Conservation (phyloP, 2,888 invertebrate genomes). For the Protophormia terraenovae region DNA sequence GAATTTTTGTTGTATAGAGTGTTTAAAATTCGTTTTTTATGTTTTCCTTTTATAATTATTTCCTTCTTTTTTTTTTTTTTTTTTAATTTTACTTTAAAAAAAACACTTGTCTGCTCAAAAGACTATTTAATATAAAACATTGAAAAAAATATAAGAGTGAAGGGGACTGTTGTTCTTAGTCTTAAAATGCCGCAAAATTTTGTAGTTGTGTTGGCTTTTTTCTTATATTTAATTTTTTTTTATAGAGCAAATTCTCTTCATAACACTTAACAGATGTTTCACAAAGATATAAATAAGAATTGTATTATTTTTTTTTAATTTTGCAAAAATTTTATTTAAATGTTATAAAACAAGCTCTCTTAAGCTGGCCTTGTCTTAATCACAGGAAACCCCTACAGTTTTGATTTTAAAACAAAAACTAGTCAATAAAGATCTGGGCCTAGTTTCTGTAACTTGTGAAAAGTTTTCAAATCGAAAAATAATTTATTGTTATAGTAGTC, state of each 20-base stretch:
- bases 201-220: neutral
- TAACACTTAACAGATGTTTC: slow-evolving; percentile 79
- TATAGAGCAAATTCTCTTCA: slow-evolving; percentile 42
- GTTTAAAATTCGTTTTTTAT: too few relatives aligned
- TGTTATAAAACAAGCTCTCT: neutral
- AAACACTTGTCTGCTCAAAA: too few relatives aligned
- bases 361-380: slow-evolving; percentile 37
- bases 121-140: too few relatives aligned
- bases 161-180: neutral
- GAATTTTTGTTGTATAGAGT: too few relatives aligned
- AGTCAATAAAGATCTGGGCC: too few relatives aligned
- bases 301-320: neutral
- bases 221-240: slow-evolving; percentile 25
- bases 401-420: too few relatives aligned
- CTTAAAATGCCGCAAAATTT: slow-evolving; percentile 35
- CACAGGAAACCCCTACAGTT: too few relatives aligned
- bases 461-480: too few relatives aligned
- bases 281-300: neutral
- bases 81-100: neutral
- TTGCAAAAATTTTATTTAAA: slow-evolving; percentile 32
- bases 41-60: too few relatives aligned
- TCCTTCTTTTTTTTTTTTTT: too few relatives aligned
- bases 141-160: neutral
- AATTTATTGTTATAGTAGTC: too few relatives aligned
- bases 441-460: too few relatives aligned